phyloP scores from a whole-genome alignment of 30 jellyfish, hydroid and myxozoan genomes.

The Pseudorhiza aurosa region DNA sequence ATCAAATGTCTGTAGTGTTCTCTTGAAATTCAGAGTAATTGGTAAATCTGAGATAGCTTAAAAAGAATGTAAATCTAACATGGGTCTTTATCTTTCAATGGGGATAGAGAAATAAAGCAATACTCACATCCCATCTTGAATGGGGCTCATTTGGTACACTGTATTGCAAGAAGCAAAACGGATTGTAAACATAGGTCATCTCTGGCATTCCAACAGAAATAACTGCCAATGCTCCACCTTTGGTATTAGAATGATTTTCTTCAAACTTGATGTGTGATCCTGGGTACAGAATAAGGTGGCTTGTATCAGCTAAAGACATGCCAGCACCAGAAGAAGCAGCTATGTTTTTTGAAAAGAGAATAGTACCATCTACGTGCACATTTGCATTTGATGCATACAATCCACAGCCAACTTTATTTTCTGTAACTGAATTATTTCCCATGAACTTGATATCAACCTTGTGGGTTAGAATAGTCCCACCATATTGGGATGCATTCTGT shows the following conservation, averaged over 20 bases:
- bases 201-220: constrained; percentile 81
- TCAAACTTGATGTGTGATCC: constrained; percentile 48
- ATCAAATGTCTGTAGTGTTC: too few relatives aligned
- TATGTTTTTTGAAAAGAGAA: constrained; percentile 34
- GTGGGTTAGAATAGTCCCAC: constrained; percentile 76
- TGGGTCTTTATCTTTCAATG: too few relatives aligned
- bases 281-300: constrained; percentile 64
- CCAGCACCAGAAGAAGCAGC: constrained; percentile 83
- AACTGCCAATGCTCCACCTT: constrained; percentile 91
- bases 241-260: constrained; percentile 60
- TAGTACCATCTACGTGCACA: constrained; percentile 42
- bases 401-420: constrained; percentile 60
- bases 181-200: constrained; percentile 72
- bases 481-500: constrained; percentile 51
- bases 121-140: constrained; percentile 88
- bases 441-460: constrained; percentile 54
- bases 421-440: constrained; percentile 36
- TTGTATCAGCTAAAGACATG: constrained; percentile 78
- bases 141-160: constrained; percentile 57
- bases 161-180: constrained; percentile 85
- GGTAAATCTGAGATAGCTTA: too few relatives aligned
- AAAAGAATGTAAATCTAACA: too few relatives aligned
- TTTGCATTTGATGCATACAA: constrained; percentile 81
- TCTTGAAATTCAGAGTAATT: too few relatives aligned
- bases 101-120: neutral